Evolutionary conservation across 2,113 vertebrate species (phyloP).

Genomic region (Macroglossus sobrinus): DNA sequence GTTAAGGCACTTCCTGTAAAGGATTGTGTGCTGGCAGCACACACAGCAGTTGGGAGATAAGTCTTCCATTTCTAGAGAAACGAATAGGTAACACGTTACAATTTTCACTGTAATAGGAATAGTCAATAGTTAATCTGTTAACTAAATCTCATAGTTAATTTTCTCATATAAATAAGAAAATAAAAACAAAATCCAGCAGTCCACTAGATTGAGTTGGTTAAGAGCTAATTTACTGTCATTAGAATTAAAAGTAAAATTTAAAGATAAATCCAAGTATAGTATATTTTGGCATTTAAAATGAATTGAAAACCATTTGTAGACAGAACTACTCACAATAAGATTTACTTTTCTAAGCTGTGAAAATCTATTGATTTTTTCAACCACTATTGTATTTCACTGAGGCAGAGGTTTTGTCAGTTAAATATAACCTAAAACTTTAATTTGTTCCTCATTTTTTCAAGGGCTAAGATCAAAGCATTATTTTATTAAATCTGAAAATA

Average conservation of each 20-base stretch:
- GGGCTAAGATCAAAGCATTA: slow-evolving; percentile 12
- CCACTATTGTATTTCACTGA: background rate
- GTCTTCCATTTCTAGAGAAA: background rate
- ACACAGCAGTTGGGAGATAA: background rate
- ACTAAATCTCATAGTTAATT: background rate
- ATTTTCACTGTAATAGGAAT: background rate
- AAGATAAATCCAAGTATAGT: background rate
- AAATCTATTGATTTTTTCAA: slow-evolving; percentile 20
- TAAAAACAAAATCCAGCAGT: background rate
- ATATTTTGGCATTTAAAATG: slow-evolving; percentile 40
- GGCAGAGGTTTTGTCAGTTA: slow-evolving; percentile 32
- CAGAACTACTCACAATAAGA: slow-evolving; percentile 16
- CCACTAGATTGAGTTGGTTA: background rate
- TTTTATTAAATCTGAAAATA: slow-evolving; percentile 30
- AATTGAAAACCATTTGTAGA: slow-evolving; percentile 12
- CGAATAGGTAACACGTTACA: background rate
- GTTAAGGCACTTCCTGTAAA: background rate
- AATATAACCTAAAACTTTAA: slow-evolving; percentile 32
- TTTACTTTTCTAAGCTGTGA: slow-evolving; percentile 35
- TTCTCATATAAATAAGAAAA: background rate
- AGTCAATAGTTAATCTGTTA: background rate
- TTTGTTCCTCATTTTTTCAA: background rate
- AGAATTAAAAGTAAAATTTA: background rate
- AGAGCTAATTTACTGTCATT: background rate
- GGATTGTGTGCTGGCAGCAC: background rate